phyloP scores from a whole-genome alignment of 2,797 vertebrate species.

The Agapornis canus region DNA sequence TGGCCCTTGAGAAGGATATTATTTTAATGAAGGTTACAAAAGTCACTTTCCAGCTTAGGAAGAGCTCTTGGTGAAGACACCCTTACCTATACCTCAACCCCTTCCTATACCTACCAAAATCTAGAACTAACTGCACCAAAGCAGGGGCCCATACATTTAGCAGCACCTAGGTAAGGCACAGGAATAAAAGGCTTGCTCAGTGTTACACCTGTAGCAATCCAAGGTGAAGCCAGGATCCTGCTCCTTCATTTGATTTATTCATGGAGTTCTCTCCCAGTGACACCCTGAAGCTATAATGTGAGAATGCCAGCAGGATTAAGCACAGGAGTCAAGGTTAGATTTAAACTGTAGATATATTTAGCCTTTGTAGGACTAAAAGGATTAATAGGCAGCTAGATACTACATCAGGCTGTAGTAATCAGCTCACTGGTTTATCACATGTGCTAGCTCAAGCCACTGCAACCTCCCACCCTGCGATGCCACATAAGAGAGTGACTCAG shows the following conservation, averaged over 20 bases:
- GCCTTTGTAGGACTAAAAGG: slow-evolving; percentile 40
- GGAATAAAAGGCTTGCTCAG: not conserved
- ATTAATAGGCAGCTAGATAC: slow-evolving; percentile 5
- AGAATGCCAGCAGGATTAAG: slow-evolving; percentile 1
- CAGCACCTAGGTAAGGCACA: not conserved
- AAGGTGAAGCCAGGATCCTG: not conserved
- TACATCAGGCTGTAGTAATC: not conserved
- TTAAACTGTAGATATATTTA: slow-evolving; percentile 61
- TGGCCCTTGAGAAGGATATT: not conserved
- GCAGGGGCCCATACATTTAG: not conserved
- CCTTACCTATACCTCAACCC: not conserved
- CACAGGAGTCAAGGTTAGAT: slow-evolving; percentile 42
- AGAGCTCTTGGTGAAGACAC: not conserved
- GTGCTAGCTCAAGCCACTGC: not conserved
- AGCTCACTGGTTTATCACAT: slow-evolving; percentile 16
- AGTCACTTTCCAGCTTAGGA: not conserved
- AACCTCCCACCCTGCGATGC: not conserved
- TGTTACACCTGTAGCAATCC: not conserved
- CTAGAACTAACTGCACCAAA: not conserved
- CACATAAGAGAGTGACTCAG: not conserved
- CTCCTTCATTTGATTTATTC: not conserved
- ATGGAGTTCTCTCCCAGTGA: not conserved
- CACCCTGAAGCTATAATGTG: not conserved
- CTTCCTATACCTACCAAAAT: accelerated
- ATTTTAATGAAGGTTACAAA: not conserved